Evolutionary conservation across 2,888 invertebrate species (phyloP).

Genomic region (Hyles lineata): DNA sequence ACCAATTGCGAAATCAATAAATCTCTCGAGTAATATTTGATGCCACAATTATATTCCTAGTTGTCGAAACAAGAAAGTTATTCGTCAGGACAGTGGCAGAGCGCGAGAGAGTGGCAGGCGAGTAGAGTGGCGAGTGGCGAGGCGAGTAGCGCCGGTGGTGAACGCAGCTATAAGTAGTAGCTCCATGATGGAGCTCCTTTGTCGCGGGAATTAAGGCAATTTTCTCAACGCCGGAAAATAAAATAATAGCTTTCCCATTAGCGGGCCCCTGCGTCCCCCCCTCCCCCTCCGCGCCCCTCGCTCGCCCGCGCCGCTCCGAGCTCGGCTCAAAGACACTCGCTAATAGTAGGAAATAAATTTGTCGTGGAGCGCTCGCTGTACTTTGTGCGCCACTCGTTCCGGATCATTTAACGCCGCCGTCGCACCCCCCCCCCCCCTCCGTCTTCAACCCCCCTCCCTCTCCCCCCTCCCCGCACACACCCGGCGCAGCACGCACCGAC

Average conservation of each 20-base stretch:
- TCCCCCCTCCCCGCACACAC: not conserved
- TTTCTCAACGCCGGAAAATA: conserved; percentile 76
- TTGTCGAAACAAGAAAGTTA: not conserved
- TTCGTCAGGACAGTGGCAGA: too few relatives aligned
- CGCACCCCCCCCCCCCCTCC: conserved; percentile 19
- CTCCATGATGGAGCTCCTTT: conserved; percentile 40
- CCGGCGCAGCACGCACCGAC: not conserved
- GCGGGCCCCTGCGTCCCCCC: conserved; percentile 41
- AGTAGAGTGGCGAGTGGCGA: not conserved
- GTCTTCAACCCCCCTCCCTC: not conserved
- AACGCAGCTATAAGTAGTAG: conserved; percentile 34
- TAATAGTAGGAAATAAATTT: conserved; percentile 73
- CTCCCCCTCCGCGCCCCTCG: conserved; percentile 26
- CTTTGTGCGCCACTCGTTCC: conserved; percentile 49
- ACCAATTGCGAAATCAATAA: too few relatives aligned
- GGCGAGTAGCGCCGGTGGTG: conserved; percentile 17
- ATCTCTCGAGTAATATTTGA: not conserved
- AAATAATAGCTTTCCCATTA: conserved; percentile 79
- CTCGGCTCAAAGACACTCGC: conserved; percentile 54
- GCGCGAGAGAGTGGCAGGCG: not conserved
- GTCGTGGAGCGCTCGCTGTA: conserved; percentile 58
- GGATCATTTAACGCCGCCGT: conserved; percentile 53
- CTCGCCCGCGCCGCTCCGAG: conserved; percentile 27
- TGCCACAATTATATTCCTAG: not conserved
- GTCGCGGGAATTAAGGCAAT: conserved; percentile 67